Conservation (phyloP, 2,113 vertebrate species). For the Amazona vittata region DNA sequence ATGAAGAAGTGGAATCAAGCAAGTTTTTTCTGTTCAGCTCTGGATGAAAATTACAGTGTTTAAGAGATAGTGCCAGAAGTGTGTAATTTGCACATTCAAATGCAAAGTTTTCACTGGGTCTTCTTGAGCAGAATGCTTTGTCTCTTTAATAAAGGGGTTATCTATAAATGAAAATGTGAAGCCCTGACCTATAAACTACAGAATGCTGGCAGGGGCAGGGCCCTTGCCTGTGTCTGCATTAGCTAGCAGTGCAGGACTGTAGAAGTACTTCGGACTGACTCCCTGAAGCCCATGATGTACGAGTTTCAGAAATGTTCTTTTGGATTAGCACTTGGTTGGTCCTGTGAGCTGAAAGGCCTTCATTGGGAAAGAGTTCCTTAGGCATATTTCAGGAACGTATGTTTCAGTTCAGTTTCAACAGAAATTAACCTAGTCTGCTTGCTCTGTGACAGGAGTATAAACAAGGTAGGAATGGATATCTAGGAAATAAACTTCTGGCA, state of each 20-base stretch:
- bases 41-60: background rate
- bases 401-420: background rate
- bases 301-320: background rate
- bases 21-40: background rate
- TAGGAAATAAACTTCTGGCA: background rate
- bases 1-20: background rate
- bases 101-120: background rate
- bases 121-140: background rate
- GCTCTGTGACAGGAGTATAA: background rate
- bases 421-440: background rate
- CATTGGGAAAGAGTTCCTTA: background rate
- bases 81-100: background rate
- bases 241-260: background rate
- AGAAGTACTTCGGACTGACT: background rate
- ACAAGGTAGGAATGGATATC: background rate
- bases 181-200: background rate
- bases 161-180: background rate
- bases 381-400: background rate
- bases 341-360: background rate
- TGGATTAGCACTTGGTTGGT: background rate
- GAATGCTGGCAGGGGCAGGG: background rate
- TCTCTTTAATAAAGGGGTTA: background rate
- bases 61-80: background rate
- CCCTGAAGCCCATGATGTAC: background rate
- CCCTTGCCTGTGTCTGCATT: background rate